A percentile compares a stretch with the other conserved stretches of the same genome.
Conservation (phyloP, 2,888 invertebrate genomes). For the Xestia ashworthii region DNA sequence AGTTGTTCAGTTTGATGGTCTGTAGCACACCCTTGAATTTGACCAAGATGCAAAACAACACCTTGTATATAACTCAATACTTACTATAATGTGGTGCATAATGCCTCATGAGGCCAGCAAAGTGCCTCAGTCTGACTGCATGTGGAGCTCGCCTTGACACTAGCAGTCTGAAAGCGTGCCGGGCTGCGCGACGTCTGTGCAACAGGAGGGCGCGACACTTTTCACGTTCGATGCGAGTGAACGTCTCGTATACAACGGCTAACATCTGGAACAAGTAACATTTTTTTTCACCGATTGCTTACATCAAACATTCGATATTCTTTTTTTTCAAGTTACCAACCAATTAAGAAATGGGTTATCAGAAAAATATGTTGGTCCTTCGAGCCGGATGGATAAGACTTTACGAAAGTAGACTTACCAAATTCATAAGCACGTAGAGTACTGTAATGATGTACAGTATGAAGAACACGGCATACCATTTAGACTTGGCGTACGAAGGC, state of each 20-base stretch:
- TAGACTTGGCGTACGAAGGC: conserved; percentile 95
- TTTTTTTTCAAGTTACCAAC: neutral
- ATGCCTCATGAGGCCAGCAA: conserved; percentile 95
- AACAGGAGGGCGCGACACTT: conserved; percentile 95
- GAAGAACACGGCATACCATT: conserved; percentile 96
- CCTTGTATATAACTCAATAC: conserved; percentile 35
- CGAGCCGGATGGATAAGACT: neutral
- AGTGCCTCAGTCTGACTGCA: conserved; percentile 93
- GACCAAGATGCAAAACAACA: no score
- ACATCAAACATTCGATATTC: neutral
- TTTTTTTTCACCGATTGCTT: neutral
- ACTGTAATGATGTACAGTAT: conserved; percentile 96
- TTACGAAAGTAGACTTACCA: conserved; percentile 90
- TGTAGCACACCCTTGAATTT: no score
- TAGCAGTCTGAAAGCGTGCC: conserved; percentile 95
- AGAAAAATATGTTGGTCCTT: conserved; percentile 18
- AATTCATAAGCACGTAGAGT: conserved; percentile 96
- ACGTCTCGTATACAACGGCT: conserved; percentile 97
- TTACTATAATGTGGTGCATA: conserved; percentile 93
- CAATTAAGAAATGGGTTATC: neutral
- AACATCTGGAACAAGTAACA: conserved; percentile 91
- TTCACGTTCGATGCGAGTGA: conserved; percentile 95
- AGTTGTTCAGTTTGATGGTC: no score
- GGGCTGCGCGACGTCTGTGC: conserved; percentile 95
- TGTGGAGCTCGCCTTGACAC: conserved; percentile 94